phyloP scores from a whole-genome alignment of 2,888 invertebrate genomes.

The Athalia cordata region DNA sequence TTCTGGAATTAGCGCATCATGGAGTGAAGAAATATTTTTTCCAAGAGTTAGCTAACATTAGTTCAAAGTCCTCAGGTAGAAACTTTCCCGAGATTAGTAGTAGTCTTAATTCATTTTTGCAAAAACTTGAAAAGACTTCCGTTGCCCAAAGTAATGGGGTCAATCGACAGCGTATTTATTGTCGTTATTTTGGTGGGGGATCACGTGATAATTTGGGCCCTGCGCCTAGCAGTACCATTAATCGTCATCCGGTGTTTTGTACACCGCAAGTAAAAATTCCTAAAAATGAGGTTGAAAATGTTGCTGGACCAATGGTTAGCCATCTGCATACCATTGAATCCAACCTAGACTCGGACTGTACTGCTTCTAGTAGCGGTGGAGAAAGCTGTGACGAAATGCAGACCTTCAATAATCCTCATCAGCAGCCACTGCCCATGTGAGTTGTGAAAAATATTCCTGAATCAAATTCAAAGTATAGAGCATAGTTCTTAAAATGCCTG shows the following conservation, averaged over 20 bases:
- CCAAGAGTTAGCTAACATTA: conserved; percentile 67
- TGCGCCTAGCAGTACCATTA: conserved; percentile 50
- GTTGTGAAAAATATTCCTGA: conserved; percentile 69
- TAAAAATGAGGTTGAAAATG: conserved; percentile 79
- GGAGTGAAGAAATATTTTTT: conserved; percentile 72
- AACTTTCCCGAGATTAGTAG: conserved; percentile 67
- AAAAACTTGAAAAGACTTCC: conserved; percentile 69
- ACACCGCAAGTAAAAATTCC: conserved; percentile 67
- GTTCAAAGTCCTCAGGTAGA: conserved; percentile 60
- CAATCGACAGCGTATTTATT: conserved; percentile 64
- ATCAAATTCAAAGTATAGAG: neutral
- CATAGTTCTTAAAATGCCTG: neutral
- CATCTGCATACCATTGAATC: conserved; percentile 85
- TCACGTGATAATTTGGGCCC: conserved; percentile 67
- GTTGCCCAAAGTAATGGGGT: conserved; percentile 69
- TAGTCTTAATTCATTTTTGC: conserved; percentile 65
- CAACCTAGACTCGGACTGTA: conserved; percentile 93
- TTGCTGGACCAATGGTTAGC: conserved; percentile 83
- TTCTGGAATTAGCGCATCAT: conserved; percentile 84
- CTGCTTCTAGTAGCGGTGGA: conserved; percentile 94
- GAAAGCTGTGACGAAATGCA: conserved; percentile 95
- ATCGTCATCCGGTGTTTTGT: conserved; percentile 67
- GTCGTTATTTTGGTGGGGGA: conserved; percentile 77
- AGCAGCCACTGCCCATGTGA: conserved; percentile 87
- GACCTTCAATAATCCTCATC: conserved; percentile 84